Evolutionary conservation across 2,888 invertebrate species (phyloP).

Genomic region (Penaeus monodon): DNA sequence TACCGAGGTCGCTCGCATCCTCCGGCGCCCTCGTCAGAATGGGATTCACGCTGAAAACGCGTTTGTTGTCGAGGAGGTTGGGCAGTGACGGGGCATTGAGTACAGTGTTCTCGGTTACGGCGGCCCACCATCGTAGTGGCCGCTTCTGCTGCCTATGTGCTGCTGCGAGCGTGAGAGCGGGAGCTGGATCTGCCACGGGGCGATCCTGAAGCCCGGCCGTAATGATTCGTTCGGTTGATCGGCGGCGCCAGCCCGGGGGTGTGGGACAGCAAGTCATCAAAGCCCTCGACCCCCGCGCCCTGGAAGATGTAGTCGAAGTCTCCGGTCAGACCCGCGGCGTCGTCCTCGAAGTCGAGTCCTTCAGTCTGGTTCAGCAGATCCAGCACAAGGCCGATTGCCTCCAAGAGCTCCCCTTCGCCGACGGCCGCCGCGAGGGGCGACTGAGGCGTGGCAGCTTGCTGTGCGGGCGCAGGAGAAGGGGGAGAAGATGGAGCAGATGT

Average conservation of each 20-base stretch:
- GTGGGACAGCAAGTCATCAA: background rate
- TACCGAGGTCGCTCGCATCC: background rate
- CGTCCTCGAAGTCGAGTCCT: background rate
- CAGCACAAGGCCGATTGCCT: constrained; percentile 3
- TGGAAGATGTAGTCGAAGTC: background rate
- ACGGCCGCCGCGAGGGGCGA: background rate
- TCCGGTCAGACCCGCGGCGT: background rate
- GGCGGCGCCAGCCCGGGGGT: background rate
- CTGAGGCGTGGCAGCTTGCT: background rate
- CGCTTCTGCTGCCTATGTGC: constrained; percentile 8
- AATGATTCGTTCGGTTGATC: constrained; percentile 24
- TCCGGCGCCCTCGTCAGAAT: background rate
- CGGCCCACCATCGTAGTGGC: constrained; percentile 20
- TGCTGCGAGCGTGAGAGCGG: constrained; percentile 1
- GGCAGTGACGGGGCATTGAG: background rate
- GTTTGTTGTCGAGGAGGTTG: constrained; percentile 37
- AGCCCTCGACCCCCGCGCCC: constrained; percentile 1
- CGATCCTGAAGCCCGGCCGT: background rate
- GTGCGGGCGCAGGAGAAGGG: background rate
- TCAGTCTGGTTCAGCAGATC: constrained; percentile 1
- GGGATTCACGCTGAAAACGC: constrained; percentile 18
- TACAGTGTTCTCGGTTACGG: constrained; percentile 11
- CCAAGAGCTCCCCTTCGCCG: constrained; percentile 5
- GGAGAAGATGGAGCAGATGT: background rate
- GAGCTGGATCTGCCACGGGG: too few species aligned